Percentiles rank a stretch among this genome's conserved stretches.
Conservation (phyloP, 1,140 invertebrate genomes). For the Zaprionus lachaisei region DNA sequence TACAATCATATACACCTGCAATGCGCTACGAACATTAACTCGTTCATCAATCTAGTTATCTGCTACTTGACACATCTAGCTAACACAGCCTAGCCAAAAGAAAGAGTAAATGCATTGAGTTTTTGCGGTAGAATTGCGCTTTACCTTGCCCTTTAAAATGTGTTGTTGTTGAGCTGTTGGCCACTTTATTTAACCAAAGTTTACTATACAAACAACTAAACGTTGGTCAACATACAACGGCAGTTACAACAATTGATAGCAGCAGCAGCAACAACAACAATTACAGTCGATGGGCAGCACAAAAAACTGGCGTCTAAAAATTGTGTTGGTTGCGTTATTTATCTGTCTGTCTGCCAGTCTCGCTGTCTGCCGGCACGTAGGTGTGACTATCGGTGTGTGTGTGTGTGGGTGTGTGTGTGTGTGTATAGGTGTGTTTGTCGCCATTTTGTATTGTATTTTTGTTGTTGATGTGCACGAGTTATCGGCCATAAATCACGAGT, state of each 20-base stretch:
- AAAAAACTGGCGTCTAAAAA: conserved; percentile 43
- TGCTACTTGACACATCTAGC: neutral
- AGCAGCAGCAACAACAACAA: conserved; percentile 30
- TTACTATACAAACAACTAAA: conserved; percentile 81
- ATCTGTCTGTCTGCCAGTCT: conserved; percentile 18
- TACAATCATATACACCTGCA: no score
- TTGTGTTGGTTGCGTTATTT: conserved; percentile 24
- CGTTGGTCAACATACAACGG: conserved; percentile 56
- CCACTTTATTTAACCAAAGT: conserved; percentile 83
- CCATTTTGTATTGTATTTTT: conserved; percentile 42
- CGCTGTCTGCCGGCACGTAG: conserved; percentile 1
- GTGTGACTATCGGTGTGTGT: conserved; percentile 2
- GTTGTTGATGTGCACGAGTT: conserved; percentile 17
- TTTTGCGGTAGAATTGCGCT: conserved; percentile 58
- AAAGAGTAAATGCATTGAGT: conserved; percentile 27
- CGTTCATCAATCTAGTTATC: no score
- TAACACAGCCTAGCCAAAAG: neutral
- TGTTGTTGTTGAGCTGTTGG: conserved; percentile 71
- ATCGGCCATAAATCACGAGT: conserved; percentile 43
- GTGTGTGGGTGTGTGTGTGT: neutral
- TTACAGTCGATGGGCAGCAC: conserved; percentile 20
- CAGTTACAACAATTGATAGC: conserved; percentile 14
- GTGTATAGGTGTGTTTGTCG: conserved; percentile 28
- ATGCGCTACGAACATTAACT: no score
- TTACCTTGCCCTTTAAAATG: conserved; percentile 58